Conservation (phyloP, 2,113 vertebrate genomes). For the Puma concolor region DNA sequence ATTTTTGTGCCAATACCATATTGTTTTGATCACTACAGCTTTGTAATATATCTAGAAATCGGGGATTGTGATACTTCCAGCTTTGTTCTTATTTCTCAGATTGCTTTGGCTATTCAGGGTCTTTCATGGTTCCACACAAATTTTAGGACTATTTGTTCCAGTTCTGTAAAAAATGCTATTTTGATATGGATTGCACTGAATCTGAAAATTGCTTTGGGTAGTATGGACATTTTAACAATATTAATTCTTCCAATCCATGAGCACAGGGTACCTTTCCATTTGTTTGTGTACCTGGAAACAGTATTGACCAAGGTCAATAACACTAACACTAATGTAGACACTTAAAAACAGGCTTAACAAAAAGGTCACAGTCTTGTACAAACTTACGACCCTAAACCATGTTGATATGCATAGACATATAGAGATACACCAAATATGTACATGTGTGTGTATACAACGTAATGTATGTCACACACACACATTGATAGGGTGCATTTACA, state of each 20-base stretch:
- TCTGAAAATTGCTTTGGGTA: neutral
- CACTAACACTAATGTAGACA: slow-evolving; percentile 13
- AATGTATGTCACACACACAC: neutral
- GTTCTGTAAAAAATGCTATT: neutral
- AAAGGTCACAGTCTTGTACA: neutral
- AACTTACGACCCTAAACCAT: neutral
- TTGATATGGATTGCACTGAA: neutral
- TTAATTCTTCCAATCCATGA: neutral
- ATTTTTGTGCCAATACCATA: neutral
- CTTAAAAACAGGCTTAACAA: slow-evolving; percentile 1
- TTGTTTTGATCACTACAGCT: neutral
- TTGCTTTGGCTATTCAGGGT: neutral
- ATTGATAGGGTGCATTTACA: slow-evolving; percentile 2
- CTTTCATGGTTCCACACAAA: neutral
- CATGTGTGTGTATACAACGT: neutral
- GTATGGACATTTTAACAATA: neutral
- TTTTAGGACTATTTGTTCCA: neutral
- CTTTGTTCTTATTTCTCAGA: neutral
- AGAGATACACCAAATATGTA: neutral
- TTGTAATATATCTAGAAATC: neutral
- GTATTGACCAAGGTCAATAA: neutral
- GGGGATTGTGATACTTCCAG: neutral
- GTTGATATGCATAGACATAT: neutral
- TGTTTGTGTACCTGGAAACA: neutral
- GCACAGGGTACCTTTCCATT: neutral